Percentiles rank a stretch among this genome's conserved stretches.
These are phyloP conservation scores for Artemia sp. DNA, from an alignment of 2,888 invertebrate species.

Conservation along the genomic window DNA sequence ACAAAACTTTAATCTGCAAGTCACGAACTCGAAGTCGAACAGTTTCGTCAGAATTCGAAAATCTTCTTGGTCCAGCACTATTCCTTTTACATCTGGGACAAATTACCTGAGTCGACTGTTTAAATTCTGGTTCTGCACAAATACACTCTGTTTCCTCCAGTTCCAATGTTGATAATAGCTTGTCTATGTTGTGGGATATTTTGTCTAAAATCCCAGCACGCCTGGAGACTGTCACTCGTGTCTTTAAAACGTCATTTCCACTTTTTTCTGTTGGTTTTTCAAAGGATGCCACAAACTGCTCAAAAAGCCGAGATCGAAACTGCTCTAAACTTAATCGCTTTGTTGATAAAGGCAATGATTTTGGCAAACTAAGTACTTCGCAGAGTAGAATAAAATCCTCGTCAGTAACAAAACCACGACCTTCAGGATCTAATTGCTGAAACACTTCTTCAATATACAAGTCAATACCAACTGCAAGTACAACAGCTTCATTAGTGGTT, in stretches of 20 bases:
- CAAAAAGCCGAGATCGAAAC: constrained; percentile 21
- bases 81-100: not conserved
- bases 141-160: constrained; percentile 6
- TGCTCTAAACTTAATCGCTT: constrained; percentile 20
- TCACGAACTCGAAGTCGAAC: not conserved
- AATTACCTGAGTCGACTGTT: not conserved
- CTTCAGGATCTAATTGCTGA: constrained; percentile 21
- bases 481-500: constrained; percentile 22
- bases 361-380: constrained; percentile 21
- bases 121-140: not conserved
- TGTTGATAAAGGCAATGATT: not conserved
- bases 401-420: constrained; percentile 20
- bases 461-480: constrained; percentile 24
- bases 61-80: not conserved
- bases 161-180: constrained; percentile 20
- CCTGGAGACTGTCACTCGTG: constrained; percentile 22
- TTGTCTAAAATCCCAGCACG: constrained; percentile 21
- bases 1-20: constrained; percentile 21
- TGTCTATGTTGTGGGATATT: constrained; percentile 19
- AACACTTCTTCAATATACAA: constrained; percentile 24
- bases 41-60: not conserved
- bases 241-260: constrained; percentile 20
- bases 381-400: constrained; percentile 23
- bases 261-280: constrained; percentile 20
- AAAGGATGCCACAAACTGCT: constrained; percentile 17